These are phyloP conservation scores for Epizoanthus ramosus DNA, from an alignment of 92 coral and sea anemone species.

Conservation along the genomic window DNA sequence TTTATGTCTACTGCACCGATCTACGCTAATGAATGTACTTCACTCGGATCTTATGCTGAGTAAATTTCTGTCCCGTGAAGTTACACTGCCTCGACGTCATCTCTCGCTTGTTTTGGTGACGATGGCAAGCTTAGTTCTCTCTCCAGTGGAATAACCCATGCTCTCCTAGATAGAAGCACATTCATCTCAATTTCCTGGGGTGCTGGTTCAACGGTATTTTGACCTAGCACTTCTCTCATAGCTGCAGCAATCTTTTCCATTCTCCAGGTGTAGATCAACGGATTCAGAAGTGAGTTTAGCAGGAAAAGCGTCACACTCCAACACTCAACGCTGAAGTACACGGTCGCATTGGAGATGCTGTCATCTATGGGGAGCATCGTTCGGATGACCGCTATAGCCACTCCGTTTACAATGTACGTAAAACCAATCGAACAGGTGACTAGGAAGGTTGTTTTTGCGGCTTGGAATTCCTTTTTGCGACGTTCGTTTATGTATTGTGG, in stretches of 20 bases:
- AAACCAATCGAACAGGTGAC: not conserved
- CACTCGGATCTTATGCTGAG: too few species aligned
- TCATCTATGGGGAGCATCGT: not conserved
- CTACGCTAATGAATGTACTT: too few species aligned
- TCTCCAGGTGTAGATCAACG: not conserved
- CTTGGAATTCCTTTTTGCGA: not conserved
- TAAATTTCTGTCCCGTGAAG: too few species aligned
- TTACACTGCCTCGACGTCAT: too few species aligned
- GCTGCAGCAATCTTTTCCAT: not conserved
- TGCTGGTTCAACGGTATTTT: not conserved
- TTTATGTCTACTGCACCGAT: too few species aligned
- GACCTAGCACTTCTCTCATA: not conserved
- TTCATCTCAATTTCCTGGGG: not conserved
- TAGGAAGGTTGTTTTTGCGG: not conserved
- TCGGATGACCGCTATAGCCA: too few species aligned
- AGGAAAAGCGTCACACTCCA: conserved; percentile 19
- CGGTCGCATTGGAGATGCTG: not conserved
- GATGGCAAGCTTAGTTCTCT: too few species aligned
- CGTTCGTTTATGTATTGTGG: not conserved
- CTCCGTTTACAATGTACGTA: too few species aligned
- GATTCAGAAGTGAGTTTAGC: not conserved
- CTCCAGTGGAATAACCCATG: too few species aligned
- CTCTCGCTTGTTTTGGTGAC: too few species aligned
- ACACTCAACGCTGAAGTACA: conserved; percentile 13
- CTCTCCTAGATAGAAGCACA: too few species aligned